Percentiles rank a stretch among this genome's conserved stretches.
These are phyloP conservation scores for Macquaria australasica DNA, from an alignment of 2,113 vertebrate species.

Conservation along the genomic window DNA sequence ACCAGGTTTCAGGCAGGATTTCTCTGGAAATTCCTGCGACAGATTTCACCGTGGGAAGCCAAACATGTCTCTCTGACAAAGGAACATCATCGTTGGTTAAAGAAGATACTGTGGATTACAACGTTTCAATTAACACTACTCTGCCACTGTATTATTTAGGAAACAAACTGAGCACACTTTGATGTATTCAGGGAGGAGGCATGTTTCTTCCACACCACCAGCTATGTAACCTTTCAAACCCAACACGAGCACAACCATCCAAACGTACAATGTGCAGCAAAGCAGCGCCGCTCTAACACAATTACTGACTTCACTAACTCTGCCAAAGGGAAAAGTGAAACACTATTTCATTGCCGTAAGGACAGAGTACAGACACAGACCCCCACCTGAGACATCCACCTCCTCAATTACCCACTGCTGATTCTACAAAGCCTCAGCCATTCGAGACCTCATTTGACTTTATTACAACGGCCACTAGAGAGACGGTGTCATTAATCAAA, in stretches of 20 bases:
- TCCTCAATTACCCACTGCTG: constrained; percentile 73
- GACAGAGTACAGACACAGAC: constrained; percentile 39
- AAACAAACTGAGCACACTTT: constrained; percentile 36
- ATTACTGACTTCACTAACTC: constrained; percentile 66
- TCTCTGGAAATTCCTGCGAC: constrained; percentile 38
- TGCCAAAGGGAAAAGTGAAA: constrained; percentile 50
- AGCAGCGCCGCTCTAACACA: constrained; percentile 56
- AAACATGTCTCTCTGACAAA: constrained; percentile 29
- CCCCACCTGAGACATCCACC: constrained; percentile 66
- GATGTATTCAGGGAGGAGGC: constrained; percentile 21
- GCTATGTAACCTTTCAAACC: constrained; percentile 54
- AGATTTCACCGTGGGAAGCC: constrained; percentile 20
- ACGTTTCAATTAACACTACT: constrained; percentile 37
- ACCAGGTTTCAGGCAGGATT: constrained; percentile 37
- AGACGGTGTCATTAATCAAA: constrained; percentile 76
- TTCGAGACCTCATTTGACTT: constrained; percentile 77
- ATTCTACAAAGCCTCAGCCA: constrained; percentile 72
- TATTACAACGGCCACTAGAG: constrained; percentile 70
- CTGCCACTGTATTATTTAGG: constrained; percentile 49
- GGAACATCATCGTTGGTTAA: not conserved
- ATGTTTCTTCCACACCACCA: constrained; percentile 48
- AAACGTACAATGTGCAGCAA: constrained; percentile 47
- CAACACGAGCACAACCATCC: constrained; percentile 32
- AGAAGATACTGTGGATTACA: constrained; percentile 28
- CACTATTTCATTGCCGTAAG: constrained; percentile 57